Evolutionary conservation across 2,888 invertebrate genomes (phyloP).

Genomic region (Prionchulus punctatus): DNA sequence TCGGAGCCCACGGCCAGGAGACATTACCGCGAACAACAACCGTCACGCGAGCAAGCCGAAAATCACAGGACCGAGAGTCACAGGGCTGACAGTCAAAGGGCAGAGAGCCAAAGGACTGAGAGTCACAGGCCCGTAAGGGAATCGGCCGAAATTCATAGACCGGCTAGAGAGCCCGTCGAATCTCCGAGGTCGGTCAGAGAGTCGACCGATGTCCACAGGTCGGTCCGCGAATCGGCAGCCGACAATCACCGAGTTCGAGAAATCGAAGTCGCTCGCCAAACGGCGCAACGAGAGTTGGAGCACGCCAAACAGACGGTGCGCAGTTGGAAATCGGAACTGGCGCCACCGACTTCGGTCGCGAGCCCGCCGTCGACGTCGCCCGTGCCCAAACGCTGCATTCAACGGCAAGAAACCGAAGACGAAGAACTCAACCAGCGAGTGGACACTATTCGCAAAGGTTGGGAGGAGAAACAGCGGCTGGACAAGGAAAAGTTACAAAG

Average conservation of each 20-base stretch:
- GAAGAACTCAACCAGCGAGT: slow-evolving; percentile 24
- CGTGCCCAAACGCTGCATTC: too few species aligned
- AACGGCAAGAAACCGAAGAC: slow-evolving; percentile 16
- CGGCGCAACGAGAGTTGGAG: background rate
- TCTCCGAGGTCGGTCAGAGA: background rate
- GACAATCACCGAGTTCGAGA: too few species aligned
- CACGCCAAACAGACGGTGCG: background rate
- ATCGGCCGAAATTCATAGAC: background rate
- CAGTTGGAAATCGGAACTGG: background rate
- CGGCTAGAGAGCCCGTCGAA: too few species aligned
- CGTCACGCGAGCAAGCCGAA: background rate
- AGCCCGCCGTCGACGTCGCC: background rate
- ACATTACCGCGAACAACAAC: background rate
- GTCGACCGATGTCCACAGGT: too few species aligned
- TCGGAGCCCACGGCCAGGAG: too few species aligned
- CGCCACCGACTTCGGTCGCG: background rate
- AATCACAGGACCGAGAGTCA: too few species aligned
- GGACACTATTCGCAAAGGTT: slow-evolving; percentile 22
- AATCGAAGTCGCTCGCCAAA: background rate
- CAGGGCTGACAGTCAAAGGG: background rate
- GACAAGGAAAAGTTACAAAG: background rate
- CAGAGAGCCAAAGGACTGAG: too few species aligned
- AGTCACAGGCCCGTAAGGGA: background rate
- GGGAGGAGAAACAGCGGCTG: slow-evolving; percentile 14
- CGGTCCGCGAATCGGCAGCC: too few species aligned